Evolutionary conservation across 1,140 invertebrate species (phyloP).

Genomic region (Brachionus calyciflorus): DNA sequence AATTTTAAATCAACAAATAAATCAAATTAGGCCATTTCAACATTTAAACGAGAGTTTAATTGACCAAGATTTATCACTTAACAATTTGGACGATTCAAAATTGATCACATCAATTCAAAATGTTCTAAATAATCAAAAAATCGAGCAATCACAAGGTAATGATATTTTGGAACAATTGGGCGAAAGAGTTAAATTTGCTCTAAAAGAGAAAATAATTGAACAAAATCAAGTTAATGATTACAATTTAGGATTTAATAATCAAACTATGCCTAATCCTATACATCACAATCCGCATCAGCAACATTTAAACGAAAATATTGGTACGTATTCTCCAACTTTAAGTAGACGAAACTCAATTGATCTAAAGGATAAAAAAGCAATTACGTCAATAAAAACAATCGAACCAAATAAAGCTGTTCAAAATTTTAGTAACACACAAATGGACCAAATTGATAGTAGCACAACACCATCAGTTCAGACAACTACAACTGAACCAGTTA

Average conservation of each 20-base stretch:
- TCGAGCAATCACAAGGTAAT: not conserved
- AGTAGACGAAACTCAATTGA: constrained; percentile 26
- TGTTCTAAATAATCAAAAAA: too few relatives aligned
- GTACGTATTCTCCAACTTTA: not conserved
- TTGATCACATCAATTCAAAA: not conserved
- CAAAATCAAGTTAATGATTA: not conserved
- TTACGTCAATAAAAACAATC: not conserved
- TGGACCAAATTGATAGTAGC: too few relatives aligned
- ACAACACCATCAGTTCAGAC: too few relatives aligned
- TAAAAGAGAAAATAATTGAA: constrained; percentile 1
- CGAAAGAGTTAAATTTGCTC: not conserved
- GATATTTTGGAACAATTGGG: constrained; percentile 7
- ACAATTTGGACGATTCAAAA: constrained; percentile 7
- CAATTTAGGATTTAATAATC: not conserved
- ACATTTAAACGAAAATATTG: not conserved
- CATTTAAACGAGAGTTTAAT: not conserved
- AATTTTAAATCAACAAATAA: not conserved
- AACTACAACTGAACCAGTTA: too few relatives aligned
- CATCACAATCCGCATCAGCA: constrained; percentile 29
- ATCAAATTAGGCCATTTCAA: too few relatives aligned
- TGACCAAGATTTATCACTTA: not conserved
- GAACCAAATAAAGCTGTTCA: not conserved
- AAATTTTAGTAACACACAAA: not conserved
- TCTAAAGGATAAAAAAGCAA: not conserved
- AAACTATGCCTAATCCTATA: not conserved